Evolutionary conservation across 1,140 invertebrate genomes (phyloP).

Genomic region (Sweltsa coloradensis): DNA sequence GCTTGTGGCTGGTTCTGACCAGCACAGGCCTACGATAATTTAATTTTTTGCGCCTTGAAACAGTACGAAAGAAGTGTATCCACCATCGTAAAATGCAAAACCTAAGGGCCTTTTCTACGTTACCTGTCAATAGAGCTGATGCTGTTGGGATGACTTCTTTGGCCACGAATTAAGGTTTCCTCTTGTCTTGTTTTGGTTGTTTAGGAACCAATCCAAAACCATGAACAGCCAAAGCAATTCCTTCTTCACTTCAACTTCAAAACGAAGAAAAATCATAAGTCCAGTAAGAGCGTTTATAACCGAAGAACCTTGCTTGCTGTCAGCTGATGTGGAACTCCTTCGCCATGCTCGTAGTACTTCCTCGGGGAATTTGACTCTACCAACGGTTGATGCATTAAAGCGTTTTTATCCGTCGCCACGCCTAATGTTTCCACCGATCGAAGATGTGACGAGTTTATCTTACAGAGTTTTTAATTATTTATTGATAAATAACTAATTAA

Average conservation of each 20-base stretch:
- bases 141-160: conserved; percentile 3
- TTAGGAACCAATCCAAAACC: conserved; percentile 8
- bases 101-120: background rate
- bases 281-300: conserved; percentile 8
- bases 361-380: conserved; percentile 24
- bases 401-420: conserved; percentile 22
- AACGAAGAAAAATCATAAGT: conserved; percentile 20
- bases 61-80: background rate
- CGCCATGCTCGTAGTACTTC: conserved; percentile 21
- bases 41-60: background rate
- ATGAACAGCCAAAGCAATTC: conserved; percentile 17
- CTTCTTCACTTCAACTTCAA: conserved; percentile 20
- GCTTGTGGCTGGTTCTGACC: background rate
- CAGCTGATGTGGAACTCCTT: conserved; percentile 5
- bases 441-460: conserved; percentile 20
- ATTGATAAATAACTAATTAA: conserved; percentile 11
- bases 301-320: background rate
- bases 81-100: background rate
- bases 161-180: background rate
- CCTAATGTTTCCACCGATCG: conserved; percentile 21
- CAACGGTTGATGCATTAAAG: conserved; percentile 22
- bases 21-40: too few species aligned
- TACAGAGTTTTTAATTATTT: conserved; percentile 10
- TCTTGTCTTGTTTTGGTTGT: background rate
- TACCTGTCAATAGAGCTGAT: background rate